phyloP scores from a whole-genome alignment of 2,888 invertebrate species.

The Petrolisthes cinctipes region DNA sequence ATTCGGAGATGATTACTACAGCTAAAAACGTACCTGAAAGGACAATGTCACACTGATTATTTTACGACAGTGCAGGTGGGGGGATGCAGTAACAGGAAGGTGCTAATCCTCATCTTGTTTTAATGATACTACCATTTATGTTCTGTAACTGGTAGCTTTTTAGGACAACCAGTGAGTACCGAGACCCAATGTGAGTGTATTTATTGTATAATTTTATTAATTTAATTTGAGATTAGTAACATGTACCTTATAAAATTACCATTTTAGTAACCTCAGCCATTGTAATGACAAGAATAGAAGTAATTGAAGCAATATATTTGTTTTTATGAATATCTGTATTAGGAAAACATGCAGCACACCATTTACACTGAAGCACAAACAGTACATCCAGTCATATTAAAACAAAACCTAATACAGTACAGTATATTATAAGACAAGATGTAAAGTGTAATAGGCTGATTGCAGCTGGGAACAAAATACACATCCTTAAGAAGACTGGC shows the following conservation, averaged over 20 bases:
- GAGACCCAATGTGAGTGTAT: slow-evolving; percentile 36
- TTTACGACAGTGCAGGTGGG: too few species aligned
- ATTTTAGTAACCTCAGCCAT: slow-evolving; percentile 6
- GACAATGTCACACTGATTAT: too few species aligned
- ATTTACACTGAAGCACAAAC: neutral
- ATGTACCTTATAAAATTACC: neutral
- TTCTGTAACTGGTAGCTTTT: slow-evolving; percentile 4
- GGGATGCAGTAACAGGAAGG: too few species aligned
- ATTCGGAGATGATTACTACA: too few species aligned
- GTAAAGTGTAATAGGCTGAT: slow-evolving; percentile 10
- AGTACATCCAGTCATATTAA: neutral
- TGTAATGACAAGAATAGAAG: neutral
- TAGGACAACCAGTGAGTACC: slow-evolving; percentile 16
- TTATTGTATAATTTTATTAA: slow-evolving; percentile 37
- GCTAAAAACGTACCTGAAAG: too few species aligned
- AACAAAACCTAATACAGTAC: neutral
- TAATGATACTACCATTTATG: neutral
- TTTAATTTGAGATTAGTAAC: neutral
- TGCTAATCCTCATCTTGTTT: too few species aligned
- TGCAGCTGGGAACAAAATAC: slow-evolving; percentile 15
- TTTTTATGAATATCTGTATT: slow-evolving; percentile 8
- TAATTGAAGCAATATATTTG: slow-evolving; percentile 11
- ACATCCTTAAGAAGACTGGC: neutral
- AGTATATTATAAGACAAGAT: neutral
- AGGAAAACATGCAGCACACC: neutral